phyloP scores from a whole-genome alignment of 2,113 vertebrate genomes.

The Anarrhichthys ocellatus region DNA sequence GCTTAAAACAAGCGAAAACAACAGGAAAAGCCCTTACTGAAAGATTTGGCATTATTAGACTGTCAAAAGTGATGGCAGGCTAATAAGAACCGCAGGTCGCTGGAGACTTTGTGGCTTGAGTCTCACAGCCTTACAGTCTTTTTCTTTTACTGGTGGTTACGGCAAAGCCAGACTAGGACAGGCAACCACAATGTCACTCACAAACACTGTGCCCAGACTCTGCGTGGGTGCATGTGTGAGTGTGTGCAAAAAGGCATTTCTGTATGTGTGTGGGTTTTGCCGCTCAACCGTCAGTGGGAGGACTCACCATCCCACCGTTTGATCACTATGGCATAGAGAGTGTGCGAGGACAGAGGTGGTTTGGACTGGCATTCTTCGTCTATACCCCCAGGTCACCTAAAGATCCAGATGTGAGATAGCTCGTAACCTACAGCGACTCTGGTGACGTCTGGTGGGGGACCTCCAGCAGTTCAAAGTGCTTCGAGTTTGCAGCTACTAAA shows the following conservation, averaged over 20 bases:
- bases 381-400: conserved; percentile 55
- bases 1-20: conserved; percentile 58
- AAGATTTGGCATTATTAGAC: conserved; percentile 66
- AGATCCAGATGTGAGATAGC: conserved; percentile 71
- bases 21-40: conserved; percentile 61
- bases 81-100: conserved; percentile 68
- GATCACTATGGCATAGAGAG: conserved; percentile 27
- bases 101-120: conserved; percentile 54
- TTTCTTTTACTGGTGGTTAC: conserved; percentile 42
- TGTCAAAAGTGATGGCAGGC: conserved; percentile 70
- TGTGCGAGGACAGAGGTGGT: conserved; percentile 40
- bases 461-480: conserved; percentile 60
- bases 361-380: conserved; percentile 39
- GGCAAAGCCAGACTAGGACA: conserved; percentile 52
- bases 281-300: conserved; percentile 19
- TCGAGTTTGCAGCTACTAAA: conserved; percentile 57
- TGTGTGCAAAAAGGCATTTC: not conserved
- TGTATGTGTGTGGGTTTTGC: conserved; percentile 24
- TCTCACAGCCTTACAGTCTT: conserved; percentile 24
- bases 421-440: conserved; percentile 48
- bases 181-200: conserved; percentile 70
- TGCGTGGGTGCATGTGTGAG: conserved; percentile 18
- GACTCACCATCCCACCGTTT: conserved; percentile 35
- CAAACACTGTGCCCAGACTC: conserved; percentile 46
- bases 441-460: conserved; percentile 49